Base-by-base conservation (phyloP, 2,113 vertebrate species). In the Phaethon lepturus region DNA sequence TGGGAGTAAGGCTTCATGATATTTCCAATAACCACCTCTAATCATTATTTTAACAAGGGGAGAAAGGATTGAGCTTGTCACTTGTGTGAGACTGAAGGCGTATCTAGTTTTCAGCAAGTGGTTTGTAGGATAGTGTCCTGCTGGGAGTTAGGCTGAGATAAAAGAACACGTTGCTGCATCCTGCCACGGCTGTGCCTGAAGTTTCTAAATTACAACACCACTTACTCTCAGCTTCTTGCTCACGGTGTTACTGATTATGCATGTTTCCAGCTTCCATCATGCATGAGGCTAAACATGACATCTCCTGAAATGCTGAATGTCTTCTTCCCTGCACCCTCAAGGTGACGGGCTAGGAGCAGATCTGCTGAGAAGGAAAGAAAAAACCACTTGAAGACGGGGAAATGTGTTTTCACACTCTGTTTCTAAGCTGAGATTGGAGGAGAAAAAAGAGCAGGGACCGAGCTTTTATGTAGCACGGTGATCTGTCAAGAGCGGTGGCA, bases 401-500 rank as follows among this genome's bases (percentile, higher is more conserved):
- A 83, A 63, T 85, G n/a, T 71, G 45, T 76, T 94, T 91, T 93
- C 60, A 86, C 68, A 64, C 42, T 52, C 55, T 78, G 50, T 77
- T 86, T 91, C 66, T 45, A 84, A 29, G 56, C 72, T 94, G 86
- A 83, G 88, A 91, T 38, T 58, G 66, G 69, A 94, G 82, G 58
- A 86, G 81, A 55, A 89, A 38, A 88, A 92, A 91, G 90, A 90
- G n/a, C 77, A 90, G 35, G 16, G 60, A 50, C 45, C 0, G 5
- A 81, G 71, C 16, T 82, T 62, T 67, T 84, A 58, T 22, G 72
- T 62, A 87, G 68, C 50, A 40, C 2, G 3, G 42, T 59, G 47
- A 95, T 87, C 89, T 78, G 69, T 91, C 90, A 87, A n/a, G 59
- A 74, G 69, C 72, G 53, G 59, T 64, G 81, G 88, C 96, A 96